Conservation (phyloP, 2,888 invertebrate species). For the Exephanes ischioxanthus region DNA sequence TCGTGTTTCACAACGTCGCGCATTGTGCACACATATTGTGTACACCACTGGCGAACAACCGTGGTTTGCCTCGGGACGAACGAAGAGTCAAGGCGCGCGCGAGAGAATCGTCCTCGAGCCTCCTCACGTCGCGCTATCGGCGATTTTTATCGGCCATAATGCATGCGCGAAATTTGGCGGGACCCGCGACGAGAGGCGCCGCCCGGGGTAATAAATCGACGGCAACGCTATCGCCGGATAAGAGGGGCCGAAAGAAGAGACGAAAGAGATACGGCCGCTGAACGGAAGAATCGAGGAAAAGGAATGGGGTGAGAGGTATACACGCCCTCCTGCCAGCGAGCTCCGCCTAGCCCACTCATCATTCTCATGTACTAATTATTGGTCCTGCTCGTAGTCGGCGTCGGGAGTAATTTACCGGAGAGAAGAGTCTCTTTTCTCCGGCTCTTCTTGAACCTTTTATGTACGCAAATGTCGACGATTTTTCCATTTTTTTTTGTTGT, state of each 20-base stretch:
- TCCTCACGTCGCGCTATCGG: not conserved
- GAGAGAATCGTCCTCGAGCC: not conserved
- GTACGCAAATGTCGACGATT: slow-evolving; percentile 20
- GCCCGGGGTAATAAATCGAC: slow-evolving; percentile 28
- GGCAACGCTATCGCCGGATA: not conserved
- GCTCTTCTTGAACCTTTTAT: not conserved
- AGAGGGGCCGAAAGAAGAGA: not conserved
- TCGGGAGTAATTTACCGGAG: slow-evolving; percentile 43
- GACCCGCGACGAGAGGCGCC: slow-evolving; percentile 26
- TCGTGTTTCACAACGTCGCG: slow-evolving; percentile 13
- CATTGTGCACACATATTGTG: slow-evolving; percentile 30
- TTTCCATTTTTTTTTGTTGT: not conserved
- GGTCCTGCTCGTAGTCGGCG: slow-evolving; percentile 44
- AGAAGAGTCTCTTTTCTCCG: slow-evolving; percentile 11
- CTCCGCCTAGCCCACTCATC: slow-evolving; percentile 67
- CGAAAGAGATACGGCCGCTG: slow-evolving; percentile 20
- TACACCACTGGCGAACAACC: slow-evolving; percentile 21
- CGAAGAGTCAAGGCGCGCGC: slow-evolving; percentile 8
- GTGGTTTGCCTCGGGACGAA: not conserved
- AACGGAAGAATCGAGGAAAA: slow-evolving; percentile 36
- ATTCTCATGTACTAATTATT: slow-evolving; percentile 70
- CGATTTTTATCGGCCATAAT: not conserved
- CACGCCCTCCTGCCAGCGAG: slow-evolving; percentile 63
- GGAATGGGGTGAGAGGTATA: slow-evolving; percentile 50
- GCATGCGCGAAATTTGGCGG: not conserved